A percentile compares a stretch with the other conserved stretches of the same genome.
phyloP scores from a whole-genome alignment of 2,113 vertebrate species.

The Leptosomus discolor region DNA sequence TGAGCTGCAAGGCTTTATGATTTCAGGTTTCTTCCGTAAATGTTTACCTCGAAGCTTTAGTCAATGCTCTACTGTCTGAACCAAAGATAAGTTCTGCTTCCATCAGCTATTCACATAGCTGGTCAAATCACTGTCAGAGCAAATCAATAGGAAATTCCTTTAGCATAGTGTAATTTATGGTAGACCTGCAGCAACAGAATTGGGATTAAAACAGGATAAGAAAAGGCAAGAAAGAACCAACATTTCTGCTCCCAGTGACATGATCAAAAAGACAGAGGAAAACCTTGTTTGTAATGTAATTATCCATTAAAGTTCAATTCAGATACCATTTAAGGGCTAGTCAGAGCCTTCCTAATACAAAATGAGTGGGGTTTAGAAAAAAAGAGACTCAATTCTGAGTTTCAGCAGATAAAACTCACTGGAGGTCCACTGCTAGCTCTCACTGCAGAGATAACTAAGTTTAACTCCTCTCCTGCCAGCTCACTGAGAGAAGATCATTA shows the following conservation, averaged over 20 bases:
- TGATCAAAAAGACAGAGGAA: constrained; percentile 66
- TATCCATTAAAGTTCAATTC: constrained; percentile 37
- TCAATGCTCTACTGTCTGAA: constrained; percentile 21
- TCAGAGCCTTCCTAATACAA: neutral
- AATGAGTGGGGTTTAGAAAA: neutral
- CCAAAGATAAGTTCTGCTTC: constrained; percentile 66
- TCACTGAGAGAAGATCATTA: neutral
- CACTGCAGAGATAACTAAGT: neutral
- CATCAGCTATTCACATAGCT: constrained; percentile 77
- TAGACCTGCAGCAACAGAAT: constrained; percentile 70
- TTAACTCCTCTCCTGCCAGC: neutral
- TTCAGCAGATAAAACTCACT: neutral
- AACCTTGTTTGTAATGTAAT: constrained; percentile 41
- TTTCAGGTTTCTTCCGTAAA: constrained; percentile 41
- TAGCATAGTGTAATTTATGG: constrained; percentile 71
- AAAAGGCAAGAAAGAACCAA: constrained; percentile 65
- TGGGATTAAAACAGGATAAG: constrained; percentile 74
- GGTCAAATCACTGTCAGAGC: constrained; percentile 86
- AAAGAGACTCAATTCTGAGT: neutral
- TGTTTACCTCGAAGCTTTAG: constrained; percentile 49
- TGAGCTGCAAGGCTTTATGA: constrained; percentile 21
- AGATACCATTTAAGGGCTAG: constrained; percentile 19
- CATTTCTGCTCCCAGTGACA: constrained; percentile 30
- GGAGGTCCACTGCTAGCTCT: neutral
- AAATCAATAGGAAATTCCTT: constrained; percentile 80